Percentiles rank a stretch among this genome's conserved stretches.
These are phyloP conservation scores for Drosophila nr. medialis DNA, from an alignment of 2,888 invertebrate species.

Conservation along the genomic window DNA sequence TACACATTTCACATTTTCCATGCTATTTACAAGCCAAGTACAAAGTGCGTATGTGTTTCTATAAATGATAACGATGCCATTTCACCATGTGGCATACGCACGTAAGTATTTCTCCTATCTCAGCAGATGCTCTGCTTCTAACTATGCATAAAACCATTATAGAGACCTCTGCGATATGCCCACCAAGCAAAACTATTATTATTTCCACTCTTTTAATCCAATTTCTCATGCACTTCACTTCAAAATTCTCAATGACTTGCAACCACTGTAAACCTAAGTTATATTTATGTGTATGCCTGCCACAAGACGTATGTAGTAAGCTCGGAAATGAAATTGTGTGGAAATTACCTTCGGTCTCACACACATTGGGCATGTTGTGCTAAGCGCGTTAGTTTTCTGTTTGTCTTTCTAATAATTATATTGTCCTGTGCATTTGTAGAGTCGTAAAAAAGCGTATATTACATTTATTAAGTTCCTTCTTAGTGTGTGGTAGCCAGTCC, in stretches of 20 bases:
- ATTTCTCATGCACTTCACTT: neutral
- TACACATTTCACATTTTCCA: conserved; percentile 61
- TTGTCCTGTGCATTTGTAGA: neutral
- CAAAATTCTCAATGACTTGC: neutral
- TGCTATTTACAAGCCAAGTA: conserved; percentile 29
- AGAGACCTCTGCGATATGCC: conserved; percentile 1
- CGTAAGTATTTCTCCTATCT: conserved; percentile 6
- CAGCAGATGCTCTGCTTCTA: conserved; percentile 23
- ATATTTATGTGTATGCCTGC: conserved; percentile 21
- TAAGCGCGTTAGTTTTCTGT: conserved; percentile 3
- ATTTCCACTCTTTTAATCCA: conserved; percentile 18
- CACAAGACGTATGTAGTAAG: conserved; percentile 16
- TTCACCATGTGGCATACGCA: conserved; percentile 21
- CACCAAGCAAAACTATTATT: conserved; percentile 27
- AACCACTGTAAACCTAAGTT: conserved; percentile 19
- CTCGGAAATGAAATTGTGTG: conserved; percentile 34
- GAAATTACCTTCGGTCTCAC: conserved; percentile 24
- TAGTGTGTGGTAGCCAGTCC: neutral
- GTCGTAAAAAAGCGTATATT: neutral
- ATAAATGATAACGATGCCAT: conserved; percentile 50
- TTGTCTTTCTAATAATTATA: neutral
- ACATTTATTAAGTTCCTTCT: neutral
- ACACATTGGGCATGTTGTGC: conserved; percentile 6
- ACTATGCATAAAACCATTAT: conserved; percentile 28
- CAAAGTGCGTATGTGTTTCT: conserved; percentile 35